Evolutionary conservation across 2,113 vertebrate genomes (phyloP), one percentile per base, ranked within the genome.

Genomic region (Onychostruthus taczanowskii): DNA sequence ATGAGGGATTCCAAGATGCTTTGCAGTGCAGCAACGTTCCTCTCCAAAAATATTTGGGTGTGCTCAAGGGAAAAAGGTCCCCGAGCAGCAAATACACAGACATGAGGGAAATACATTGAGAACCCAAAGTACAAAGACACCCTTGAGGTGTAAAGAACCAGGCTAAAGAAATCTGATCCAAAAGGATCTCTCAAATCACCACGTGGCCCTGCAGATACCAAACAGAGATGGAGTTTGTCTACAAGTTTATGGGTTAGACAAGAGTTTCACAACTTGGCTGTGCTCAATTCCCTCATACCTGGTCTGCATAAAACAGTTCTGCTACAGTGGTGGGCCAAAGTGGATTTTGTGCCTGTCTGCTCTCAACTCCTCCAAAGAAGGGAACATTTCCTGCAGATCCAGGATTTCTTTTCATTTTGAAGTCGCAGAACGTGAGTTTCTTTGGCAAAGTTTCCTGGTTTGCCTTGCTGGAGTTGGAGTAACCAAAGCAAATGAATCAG

Each of bases 401-500:
- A 43, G 27, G 20, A 24, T 96, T 76, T 85, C 67, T 89, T 80
- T 73, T 69, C 30, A 46, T 89, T 86, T 79, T 59, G 49, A 77
- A 94, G 89, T 77, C 72, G 68, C 37, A 83, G 37, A 58, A 80
- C 0, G 0, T 50, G 64, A 70, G 64, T 75, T 92, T 70, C 58
- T 58, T 93, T 95, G 90, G 94, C 88, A 63, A 73, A 41, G 46
- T 30, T 69, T 84, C 69, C 68, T 58, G 35, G 62, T 72, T 84
- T 94, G 55, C 78, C 66, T 66, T 90, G 69, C 70, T 89, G 83
- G 53, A 73, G 50, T 62, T 89, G 52, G 62, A 92, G 69, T 69
- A 95, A 96, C 80, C 91, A 88, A 93, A 96, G 94, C 88, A 93
- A 92, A 91, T 68, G 47, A 95, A 82, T 74, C 55, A 39, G 84